Evolutionary conservation across 2,888 invertebrate genomes (phyloP).

Genomic region (Amblyjoppa fuscipennis): DNA sequence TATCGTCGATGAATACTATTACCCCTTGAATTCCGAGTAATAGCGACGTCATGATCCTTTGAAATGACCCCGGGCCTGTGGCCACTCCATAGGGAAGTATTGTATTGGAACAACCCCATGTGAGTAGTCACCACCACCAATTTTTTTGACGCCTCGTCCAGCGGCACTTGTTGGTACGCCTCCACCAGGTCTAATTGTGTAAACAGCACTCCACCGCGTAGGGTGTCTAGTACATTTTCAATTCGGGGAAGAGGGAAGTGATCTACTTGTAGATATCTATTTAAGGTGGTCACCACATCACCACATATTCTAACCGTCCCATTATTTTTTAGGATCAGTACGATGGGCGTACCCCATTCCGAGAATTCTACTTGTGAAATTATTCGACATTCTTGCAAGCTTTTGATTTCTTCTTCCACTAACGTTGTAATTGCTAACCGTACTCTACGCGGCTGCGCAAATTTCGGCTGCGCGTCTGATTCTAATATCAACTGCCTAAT

Average conservation of each 20-base stretch:
- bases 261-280: constrained; percentile 60
- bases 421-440: constrained; percentile 1
- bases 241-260: constrained; percentile 67
- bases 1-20: constrained; percentile 51
- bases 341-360: constrained; percentile 76
- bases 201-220: constrained; percentile 71
- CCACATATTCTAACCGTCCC: constrained; percentile 75
- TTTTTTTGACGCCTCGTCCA: constrained; percentile 76
- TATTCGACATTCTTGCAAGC: constrained; percentile 30
- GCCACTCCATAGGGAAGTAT: constrained; percentile 37
- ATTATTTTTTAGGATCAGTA: constrained; percentile 73
- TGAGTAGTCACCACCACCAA: constrained; percentile 78
- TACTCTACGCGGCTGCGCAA: constrained; percentile 51
- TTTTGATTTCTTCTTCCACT: constrained; percentile 11
- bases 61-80: constrained; percentile 34
- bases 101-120: constrained; percentile 74
- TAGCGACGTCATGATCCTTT: constrained; percentile 10
- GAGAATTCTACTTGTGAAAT: constrained; percentile 69
- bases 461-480: constrained; percentile 68
- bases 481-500: constrained; percentile 40
- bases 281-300: constrained; percentile 71
- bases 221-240: constrained; percentile 66
- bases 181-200: constrained; percentile 80
- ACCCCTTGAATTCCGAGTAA: constrained; percentile 47
- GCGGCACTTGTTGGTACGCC: constrained; percentile 79